Evolutionary conservation across 2,888 invertebrate species (phyloP), one percentile per base, ranked within the genome.

Genomic region (Pyrochroa serraticornis): DNA sequence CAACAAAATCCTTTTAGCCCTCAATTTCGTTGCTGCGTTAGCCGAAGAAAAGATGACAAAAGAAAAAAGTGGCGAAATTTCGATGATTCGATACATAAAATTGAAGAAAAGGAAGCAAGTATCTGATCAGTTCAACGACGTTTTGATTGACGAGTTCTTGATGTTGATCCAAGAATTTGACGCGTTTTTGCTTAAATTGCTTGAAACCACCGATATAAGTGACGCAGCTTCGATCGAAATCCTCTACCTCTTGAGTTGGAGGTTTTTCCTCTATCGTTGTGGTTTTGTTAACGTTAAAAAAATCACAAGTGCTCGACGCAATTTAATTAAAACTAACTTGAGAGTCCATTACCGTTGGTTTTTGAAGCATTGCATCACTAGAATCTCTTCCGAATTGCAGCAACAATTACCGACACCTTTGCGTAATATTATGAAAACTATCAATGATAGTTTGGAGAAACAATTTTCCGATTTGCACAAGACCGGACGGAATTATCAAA

Each of bases 271-370:
- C 68, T 75, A 46, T 70, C 74, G 63, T 73, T 80, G 62, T 64
- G 83, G 37, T 79, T 81, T 59, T 80, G 50, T 60, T 7, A 64
- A 69, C 39, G 60, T 72, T 6, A 67, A 65, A 22, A 65, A 69
- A 31, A 49, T 68, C 7, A 65, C 59, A 2, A n/a, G 55, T 5
- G 37, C 48, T 9, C 54, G 73, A 12, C 63, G 65, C 14, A 63
- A 84, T 45, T 84, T 85, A 58, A 78, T 87, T 1, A 77, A 86
- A 37, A 83, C 85, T n/a, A 80, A 86, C 46, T 71, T 92, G 0
- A 81, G 85, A 63, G 80, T 90, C 7, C 90, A 92, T 72, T 89
- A 86, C 68, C 89, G 87, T 75, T 92, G 92, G 92, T 74, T 92
- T 34, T 77, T 83, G 10, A 92, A 92, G 72, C 82, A 85, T 76